phyloP scores from a whole-genome alignment of 2,797 vertebrate genomes.

The Momotus momota region DNA sequence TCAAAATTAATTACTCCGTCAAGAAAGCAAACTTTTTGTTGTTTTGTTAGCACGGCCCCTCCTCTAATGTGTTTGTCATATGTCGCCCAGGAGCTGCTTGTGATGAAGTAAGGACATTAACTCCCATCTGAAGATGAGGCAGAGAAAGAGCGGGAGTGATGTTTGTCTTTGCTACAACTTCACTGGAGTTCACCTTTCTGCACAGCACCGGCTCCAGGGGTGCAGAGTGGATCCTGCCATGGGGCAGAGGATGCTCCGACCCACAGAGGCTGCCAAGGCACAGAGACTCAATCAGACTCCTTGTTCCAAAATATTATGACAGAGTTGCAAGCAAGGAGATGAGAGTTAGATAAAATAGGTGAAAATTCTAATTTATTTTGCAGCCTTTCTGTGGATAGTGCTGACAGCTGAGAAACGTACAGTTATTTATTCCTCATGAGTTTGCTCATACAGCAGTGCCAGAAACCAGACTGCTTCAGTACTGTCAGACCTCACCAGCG shows the following conservation, averaged over 20 bases:
- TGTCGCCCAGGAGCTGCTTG: background rate
- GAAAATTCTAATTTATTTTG: background rate
- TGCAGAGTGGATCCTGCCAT: fast-evolving
- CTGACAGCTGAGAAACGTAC: background rate
- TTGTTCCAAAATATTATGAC: fast-evolving
- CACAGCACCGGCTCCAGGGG: background rate
- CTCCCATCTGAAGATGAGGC: background rate
- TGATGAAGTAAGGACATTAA: fast-evolving
- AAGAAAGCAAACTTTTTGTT: background rate
- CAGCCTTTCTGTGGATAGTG: background rate
- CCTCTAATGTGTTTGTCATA: slow-evolving; percentile 18
- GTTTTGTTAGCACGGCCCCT: background rate
- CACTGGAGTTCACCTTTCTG: background rate
- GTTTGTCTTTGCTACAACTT: background rate
- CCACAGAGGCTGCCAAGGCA: fast-evolving
- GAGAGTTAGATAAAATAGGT: background rate
- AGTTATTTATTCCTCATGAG: background rate
- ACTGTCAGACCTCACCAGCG: background rate
- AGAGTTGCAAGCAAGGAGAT: background rate
- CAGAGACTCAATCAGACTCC: fast-evolving
- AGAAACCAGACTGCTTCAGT: fast-evolving
- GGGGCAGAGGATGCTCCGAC: background rate
- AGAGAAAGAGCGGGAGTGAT: background rate
- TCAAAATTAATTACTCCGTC: background rate
- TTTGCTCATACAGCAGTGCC: background rate